Evolutionary conservation across 53 echinoderm and acorn worm species (phyloP).

Genomic region (Mesocentrotus franciscanus): DNA sequence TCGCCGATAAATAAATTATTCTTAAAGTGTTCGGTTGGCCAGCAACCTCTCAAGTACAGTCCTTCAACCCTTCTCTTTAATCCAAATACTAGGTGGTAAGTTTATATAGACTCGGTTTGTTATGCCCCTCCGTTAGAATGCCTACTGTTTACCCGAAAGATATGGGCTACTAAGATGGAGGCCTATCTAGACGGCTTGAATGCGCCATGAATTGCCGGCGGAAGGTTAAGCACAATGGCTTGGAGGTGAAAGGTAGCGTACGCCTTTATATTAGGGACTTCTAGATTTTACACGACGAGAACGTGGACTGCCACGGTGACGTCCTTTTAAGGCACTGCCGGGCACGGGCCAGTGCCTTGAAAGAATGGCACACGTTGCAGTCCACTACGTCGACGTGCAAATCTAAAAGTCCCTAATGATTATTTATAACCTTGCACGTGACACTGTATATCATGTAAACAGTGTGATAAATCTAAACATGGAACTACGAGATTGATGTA

Average conservation of each 20-base stretch:
- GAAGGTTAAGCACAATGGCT: background rate
- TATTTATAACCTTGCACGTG: background rate
- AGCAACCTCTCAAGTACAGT: background rate
- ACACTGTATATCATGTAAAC: background rate
- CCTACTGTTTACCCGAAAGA: background rate
- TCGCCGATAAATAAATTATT: background rate
- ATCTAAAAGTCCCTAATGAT: background rate
- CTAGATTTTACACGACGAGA: no score
- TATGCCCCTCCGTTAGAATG: background rate
- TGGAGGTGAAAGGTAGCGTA: background rate
- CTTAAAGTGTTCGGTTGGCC: background rate
- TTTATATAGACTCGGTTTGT: slow-evolving; percentile 1
- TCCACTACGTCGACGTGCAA: no score
- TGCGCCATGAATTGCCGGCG: background rate
- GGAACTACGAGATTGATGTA: background rate
- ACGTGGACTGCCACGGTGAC: no score
- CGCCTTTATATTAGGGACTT: no score
- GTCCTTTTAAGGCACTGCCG: no score
- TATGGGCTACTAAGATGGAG: background rate
- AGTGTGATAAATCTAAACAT: background rate
- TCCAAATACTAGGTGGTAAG: background rate
- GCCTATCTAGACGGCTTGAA: background rate
- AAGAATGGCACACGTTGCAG: no score
- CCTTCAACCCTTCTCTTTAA: background rate
- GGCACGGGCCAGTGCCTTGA: no score